These are phyloP conservation scores for Chymomyza caudatula DNA, from an alignment of 2,888 invertebrate genomes.

Conservation along the genomic window DNA sequence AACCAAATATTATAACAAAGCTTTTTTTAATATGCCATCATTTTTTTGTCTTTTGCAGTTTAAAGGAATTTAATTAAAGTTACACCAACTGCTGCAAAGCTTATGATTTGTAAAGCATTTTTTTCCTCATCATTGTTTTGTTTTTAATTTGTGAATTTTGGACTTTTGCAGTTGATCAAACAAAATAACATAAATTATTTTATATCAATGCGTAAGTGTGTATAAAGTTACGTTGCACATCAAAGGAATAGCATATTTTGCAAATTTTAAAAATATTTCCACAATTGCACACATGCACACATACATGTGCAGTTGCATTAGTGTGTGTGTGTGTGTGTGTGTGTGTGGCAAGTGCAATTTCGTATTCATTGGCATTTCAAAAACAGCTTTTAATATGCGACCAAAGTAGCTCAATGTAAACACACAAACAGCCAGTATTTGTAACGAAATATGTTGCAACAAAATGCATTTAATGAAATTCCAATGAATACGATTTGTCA, in stretches of 20 bases:
- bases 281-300: neutral
- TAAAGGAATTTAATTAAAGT: slow-evolving; percentile 60
- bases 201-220: neutral
- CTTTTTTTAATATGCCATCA: slow-evolving; percentile 16
- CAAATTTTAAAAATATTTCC: slow-evolving; percentile 14
- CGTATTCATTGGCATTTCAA: slow-evolving; percentile 28
- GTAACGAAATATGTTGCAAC: no score
- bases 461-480: slow-evolving; percentile 28
- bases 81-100: slow-evolving; percentile 8
- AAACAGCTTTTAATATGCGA: slow-evolving; percentile 31
- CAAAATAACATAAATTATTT: neutral
- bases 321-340: neutral
- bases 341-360: slow-evolving; percentile 18
- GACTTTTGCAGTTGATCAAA: neutral
- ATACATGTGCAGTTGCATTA: neutral
- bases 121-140: neutral
- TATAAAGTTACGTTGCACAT: neutral
- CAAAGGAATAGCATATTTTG: neutral
- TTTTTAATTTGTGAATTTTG: neutral
- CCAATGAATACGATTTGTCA: slow-evolving; percentile 7
- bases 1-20: slow-evolving; percentile 57
- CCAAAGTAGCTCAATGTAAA: neutral
- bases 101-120: slow-evolving; percentile 12
- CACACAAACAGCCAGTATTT: no score
- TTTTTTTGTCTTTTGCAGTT: slow-evolving; percentile 14